Evolutionary conservation across 2,888 invertebrate genomes (phyloP).

Genomic region (Octonoba sinensis): DNA sequence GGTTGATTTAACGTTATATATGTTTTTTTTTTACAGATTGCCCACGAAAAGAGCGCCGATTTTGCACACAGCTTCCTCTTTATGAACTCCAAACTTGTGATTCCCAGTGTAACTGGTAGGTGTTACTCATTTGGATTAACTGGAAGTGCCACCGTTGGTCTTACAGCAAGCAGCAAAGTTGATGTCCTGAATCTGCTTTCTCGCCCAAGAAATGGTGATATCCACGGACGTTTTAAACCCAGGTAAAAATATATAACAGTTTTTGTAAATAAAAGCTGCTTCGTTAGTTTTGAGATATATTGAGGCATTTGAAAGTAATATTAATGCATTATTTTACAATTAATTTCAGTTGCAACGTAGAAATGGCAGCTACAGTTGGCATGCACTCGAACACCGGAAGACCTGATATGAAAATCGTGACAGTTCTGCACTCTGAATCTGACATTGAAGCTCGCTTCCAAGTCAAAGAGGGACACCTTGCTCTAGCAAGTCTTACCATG

Average conservation of each 20-base stretch:
- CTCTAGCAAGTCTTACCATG: slow-evolving; percentile 19
- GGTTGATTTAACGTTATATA: not conserved
- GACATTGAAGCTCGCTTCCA: slow-evolving; percentile 33
- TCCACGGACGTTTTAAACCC: slow-evolving; percentile 33
- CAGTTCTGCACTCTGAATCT: slow-evolving; percentile 36
- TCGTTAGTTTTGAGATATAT: not conserved
- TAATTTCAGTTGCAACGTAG: slow-evolving; percentile 36
- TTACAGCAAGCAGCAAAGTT: slow-evolving; percentile 49
- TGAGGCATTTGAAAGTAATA: not conserved
- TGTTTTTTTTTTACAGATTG: slow-evolving; percentile 29
- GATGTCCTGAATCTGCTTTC: slow-evolving; percentile 28
- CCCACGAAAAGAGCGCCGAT: slow-evolving; percentile 27
- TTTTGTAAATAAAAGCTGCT: not conserved
- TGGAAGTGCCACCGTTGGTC: slow-evolving; percentile 55
- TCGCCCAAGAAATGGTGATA: slow-evolving; percentile 35
- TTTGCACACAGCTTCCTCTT: slow-evolving; percentile 56
- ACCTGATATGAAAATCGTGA: slow-evolving; percentile 40
- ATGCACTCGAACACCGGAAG: slow-evolving; percentile 38
- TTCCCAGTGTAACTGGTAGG: slow-evolving; percentile 60
- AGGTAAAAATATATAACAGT: slow-evolving; percentile 30
- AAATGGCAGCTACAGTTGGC: slow-evolving; percentile 37
- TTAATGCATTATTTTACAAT: not conserved
- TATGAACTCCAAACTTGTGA: slow-evolving; percentile 40
- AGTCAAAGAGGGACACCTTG: slow-evolving; percentile 41
- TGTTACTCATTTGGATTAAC: slow-evolving; percentile 47